phyloP scores from a whole-genome alignment of 2,113 vertebrate genomes.

The Equus quagga region DNA sequence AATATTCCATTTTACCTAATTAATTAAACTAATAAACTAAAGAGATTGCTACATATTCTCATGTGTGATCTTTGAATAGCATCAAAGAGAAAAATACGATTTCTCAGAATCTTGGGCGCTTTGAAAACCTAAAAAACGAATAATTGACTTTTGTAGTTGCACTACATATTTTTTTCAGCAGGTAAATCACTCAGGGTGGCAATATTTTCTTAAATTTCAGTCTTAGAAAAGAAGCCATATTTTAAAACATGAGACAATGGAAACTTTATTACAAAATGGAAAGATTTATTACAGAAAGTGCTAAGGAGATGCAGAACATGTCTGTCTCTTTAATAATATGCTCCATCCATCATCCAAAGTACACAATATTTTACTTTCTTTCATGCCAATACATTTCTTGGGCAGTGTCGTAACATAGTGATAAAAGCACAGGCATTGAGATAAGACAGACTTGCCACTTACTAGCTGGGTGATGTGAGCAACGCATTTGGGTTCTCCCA shows the following conservation, averaged over 20 bases:
- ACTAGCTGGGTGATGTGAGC: background rate
- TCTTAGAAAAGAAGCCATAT: conserved; percentile 7
- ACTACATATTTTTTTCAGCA: background rate
- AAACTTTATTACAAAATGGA: conserved; percentile 13
- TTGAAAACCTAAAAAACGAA: background rate
- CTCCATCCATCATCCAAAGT: background rate
- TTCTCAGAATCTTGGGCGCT: background rate
- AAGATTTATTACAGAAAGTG: background rate
- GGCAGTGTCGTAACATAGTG: background rate
- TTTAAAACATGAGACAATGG: background rate
- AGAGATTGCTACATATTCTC: background rate
- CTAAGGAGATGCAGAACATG: background rate
- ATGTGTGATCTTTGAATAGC: background rate
- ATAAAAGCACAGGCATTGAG: background rate
- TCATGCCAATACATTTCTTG: background rate
- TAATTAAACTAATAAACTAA: background rate
- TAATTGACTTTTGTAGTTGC: background rate
- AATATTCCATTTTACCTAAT: background rate
- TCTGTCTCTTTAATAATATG: conserved; percentile 28
- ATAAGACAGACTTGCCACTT: background rate
- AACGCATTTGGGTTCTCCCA: background rate
- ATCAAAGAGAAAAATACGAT: background rate
- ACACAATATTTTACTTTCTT: background rate
- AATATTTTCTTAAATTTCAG: conserved; percentile 29
- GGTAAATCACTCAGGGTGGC: background rate